phyloP scores from a whole-genome alignment of 2,113 vertebrate species.

The Mobula birostris region DNA sequence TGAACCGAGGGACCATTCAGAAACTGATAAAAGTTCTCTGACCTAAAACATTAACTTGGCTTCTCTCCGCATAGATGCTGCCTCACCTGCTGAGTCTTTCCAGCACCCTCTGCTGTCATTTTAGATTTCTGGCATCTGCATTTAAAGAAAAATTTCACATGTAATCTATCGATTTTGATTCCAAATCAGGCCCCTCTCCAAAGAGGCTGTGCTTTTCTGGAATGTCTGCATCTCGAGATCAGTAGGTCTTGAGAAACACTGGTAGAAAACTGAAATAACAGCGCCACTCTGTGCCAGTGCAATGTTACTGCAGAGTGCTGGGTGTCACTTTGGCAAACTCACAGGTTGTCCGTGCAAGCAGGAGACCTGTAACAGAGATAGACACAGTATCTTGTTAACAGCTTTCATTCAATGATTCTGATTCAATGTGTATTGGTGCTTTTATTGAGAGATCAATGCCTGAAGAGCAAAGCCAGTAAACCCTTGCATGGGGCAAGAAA shows the following conservation, averaged over 20 bases:
- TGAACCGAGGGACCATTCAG: too few relatives aligned
- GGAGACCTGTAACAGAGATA: neutral
- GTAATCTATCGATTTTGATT: neutral
- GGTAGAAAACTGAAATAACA: neutral
- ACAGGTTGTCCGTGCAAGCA: neutral
- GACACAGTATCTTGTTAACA: neutral
- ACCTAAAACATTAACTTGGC: too few relatives aligned
- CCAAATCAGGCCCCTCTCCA: neutral
- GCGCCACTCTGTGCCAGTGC: neutral
- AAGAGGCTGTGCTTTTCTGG: neutral
- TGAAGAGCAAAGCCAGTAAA: too few relatives aligned
- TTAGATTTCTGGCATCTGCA: too few relatives aligned
- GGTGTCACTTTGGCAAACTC: neutral
- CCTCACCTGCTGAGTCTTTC: too few relatives aligned
- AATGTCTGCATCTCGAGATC: neutral
- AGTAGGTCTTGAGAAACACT: too few relatives aligned
- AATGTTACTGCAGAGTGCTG: neutral
- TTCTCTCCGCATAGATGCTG: too few relatives aligned
- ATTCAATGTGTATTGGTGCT: neutral
- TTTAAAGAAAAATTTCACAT: too few relatives aligned
- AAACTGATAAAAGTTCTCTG: too few relatives aligned
- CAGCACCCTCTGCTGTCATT: too few relatives aligned
- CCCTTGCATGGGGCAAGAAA: too few relatives aligned
- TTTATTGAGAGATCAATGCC: neutral
- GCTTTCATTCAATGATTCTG: neutral